Conservation (phyloP, 2,113 vertebrate species). For the Thamnophis sirtalis region DNA sequence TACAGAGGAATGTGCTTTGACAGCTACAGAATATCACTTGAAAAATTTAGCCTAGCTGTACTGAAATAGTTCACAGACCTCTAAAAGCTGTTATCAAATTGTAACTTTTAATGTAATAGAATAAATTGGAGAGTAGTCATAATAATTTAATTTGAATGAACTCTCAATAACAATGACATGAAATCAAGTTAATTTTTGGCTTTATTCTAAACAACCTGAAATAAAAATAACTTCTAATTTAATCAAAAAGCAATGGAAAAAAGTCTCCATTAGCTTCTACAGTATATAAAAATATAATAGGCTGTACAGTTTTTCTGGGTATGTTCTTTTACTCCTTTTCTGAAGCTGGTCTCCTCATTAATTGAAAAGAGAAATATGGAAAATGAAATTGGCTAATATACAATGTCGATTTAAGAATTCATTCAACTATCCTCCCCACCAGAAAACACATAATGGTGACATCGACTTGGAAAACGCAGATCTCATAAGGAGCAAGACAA, state of each 20-base stretch:
- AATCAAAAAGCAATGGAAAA: neutral
- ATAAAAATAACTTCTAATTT: neutral
- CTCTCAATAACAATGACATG: neutral
- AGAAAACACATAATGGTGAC: neutral
- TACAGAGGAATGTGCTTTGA: neutral
- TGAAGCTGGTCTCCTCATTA: neutral
- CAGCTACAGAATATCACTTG: neutral
- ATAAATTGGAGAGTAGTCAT: neutral
- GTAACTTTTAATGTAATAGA: neutral
- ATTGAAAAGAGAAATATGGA: neutral
- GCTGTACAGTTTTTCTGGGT: neutral
- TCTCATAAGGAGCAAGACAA: neutral
- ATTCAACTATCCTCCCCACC: neutral
- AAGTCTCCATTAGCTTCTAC: neutral
- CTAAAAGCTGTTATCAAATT: neutral
- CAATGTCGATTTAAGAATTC: neutral
- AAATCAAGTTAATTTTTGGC: neutral
- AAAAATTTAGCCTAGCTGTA: neutral
- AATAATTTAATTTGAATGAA: neutral
- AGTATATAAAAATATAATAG: neutral
- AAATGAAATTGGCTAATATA: neutral
- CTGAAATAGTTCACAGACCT: neutral
- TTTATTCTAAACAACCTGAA: neutral
- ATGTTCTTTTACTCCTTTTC: neutral
- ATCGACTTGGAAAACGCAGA: neutral